These are phyloP conservation scores for Brachyalestes nurse DNA, from an alignment of 2,797 vertebrate species.

Conservation along the genomic window DNA sequence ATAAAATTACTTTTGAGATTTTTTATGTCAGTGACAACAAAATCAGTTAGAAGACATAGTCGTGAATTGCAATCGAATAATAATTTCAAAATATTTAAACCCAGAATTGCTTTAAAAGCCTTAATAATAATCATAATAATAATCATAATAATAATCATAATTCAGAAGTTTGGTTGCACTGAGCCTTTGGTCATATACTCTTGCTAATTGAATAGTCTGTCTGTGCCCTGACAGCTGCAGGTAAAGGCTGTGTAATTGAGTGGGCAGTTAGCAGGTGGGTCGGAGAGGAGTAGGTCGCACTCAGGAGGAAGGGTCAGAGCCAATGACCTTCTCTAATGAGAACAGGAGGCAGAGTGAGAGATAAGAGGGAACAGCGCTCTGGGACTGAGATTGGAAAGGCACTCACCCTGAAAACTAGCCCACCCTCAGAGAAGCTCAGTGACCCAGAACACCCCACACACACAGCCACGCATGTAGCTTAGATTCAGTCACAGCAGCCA, in stretches of 20 bases:
- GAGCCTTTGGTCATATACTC: not conserved
- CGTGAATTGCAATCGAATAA: no score
- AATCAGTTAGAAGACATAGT: no score
- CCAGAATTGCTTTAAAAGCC: no score
- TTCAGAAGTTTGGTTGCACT: no score
- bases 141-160: no score
- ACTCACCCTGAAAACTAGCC: slow-evolving; percentile 24
- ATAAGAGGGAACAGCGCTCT: slow-evolving; percentile 21
- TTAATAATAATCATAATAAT: no score
- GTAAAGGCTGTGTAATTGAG: slow-evolving; percentile 39
- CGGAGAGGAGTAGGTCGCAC: slow-evolving; percentile 28
- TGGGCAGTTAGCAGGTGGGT: slow-evolving; percentile 23
- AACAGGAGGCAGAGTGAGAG: slow-evolving; percentile 28
- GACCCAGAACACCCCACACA: not conserved
- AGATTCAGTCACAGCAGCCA: slow-evolving; percentile 1
- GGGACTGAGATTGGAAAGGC: slow-evolving; percentile 34
- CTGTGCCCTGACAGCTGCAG: slow-evolving; percentile 21
- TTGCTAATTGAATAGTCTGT: slow-evolving; percentile 39
- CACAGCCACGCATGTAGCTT: not conserved
- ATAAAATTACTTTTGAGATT: no score
- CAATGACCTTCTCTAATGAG: slow-evolving; percentile 50
- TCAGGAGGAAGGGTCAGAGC: slow-evolving; percentile 17
- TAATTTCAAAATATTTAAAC: no score
- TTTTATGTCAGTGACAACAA: no score
- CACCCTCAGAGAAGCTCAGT: slow-evolving; percentile 3